Percentiles rank a stretch among this genome's conserved stretches.
phyloP scores from a whole-genome alignment of 2,797 vertebrate species.

The Labroides dimidiatus region DNA sequence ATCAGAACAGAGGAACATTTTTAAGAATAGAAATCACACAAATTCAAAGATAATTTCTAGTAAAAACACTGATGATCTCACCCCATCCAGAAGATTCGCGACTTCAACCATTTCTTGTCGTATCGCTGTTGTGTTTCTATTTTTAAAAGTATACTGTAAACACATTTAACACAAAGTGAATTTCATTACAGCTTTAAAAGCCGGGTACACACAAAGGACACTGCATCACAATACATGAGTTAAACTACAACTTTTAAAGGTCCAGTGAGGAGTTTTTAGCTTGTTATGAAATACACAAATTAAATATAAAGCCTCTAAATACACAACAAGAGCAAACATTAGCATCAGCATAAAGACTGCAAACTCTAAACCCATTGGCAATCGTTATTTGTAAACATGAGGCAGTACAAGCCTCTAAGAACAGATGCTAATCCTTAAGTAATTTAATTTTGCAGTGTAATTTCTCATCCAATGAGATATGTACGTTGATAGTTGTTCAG shows the following conservation, averaged over 20 bases:
- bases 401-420: too few species aligned
- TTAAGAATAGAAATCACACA: rapidly evolving
- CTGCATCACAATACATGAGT: not conserved
- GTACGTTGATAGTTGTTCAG: too few species aligned
- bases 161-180: slow-evolving; percentile 1
- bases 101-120: slow-evolving; percentile 85
- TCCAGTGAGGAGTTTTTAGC: too few species aligned
- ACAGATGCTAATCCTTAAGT: too few species aligned
- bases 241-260: not conserved
- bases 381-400: too few species aligned
- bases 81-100: slow-evolving; percentile 89
- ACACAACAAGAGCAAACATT: too few species aligned
- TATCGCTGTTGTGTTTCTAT: slow-evolving; percentile 75
- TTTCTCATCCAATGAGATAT: too few species aligned
- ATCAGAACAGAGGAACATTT: not conserved
- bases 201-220: not conserved
- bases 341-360: too few species aligned
- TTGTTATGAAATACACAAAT: too few species aligned
- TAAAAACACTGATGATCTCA: slow-evolving; percentile 68
- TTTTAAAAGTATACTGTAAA: slow-evolving; percentile 82
- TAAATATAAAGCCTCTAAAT: too few species aligned
- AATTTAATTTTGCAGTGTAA: too few species aligned
- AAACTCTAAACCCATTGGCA: too few species aligned
- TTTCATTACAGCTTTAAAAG: not conserved
- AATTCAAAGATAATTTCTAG: not conserved